Conservation (phyloP, 1,140 invertebrate species). For the Drosophila dunni region DNA sequence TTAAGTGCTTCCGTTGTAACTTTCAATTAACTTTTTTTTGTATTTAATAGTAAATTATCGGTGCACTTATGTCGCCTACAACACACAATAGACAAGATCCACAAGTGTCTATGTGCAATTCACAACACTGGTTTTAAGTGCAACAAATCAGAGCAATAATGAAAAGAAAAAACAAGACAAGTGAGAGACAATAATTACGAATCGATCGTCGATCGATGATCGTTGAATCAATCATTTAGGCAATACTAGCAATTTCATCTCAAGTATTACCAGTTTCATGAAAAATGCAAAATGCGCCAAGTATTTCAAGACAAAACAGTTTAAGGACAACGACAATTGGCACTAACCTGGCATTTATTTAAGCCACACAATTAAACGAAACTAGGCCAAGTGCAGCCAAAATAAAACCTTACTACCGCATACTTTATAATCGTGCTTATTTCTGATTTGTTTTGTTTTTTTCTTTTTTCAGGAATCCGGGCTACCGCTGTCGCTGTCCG, state of each 20-base stretch:
- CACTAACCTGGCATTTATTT: slow-evolving; percentile 46
- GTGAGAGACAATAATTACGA: slow-evolving; percentile 15
- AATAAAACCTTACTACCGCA: slow-evolving; percentile 28
- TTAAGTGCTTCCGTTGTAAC: slow-evolving; percentile 3
- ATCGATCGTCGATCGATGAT: background rate
- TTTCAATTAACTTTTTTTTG: slow-evolving; percentile 1
- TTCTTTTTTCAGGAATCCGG: slow-evolving; percentile 88
- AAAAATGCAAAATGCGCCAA: slow-evolving; percentile 23
- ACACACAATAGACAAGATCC: background rate
- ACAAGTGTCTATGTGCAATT: background rate
- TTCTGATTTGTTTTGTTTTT: background rate
- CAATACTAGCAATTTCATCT: slow-evolving; percentile 41
- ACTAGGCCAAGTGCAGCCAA: slow-evolving; percentile 57
- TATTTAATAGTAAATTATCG: background rate
- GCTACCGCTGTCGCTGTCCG: slow-evolving; percentile 89
- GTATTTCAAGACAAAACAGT: slow-evolving; percentile 29
- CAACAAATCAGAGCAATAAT: background rate
- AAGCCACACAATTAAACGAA: slow-evolving; percentile 48
- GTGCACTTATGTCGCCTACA: background rate
- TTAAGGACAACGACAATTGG: slow-evolving; percentile 36
- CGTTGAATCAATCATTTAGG: slow-evolving; percentile 38
- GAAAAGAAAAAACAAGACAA: slow-evolving; percentile 1
- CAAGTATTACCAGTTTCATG: slow-evolving; percentile 48
- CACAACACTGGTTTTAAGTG: too few relatives aligned
- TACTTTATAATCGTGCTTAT: slow-evolving; percentile 35